Conservation (phyloP, 2,797 vertebrate genomes). For the Pteronotus mesoamericanus region DNA sequence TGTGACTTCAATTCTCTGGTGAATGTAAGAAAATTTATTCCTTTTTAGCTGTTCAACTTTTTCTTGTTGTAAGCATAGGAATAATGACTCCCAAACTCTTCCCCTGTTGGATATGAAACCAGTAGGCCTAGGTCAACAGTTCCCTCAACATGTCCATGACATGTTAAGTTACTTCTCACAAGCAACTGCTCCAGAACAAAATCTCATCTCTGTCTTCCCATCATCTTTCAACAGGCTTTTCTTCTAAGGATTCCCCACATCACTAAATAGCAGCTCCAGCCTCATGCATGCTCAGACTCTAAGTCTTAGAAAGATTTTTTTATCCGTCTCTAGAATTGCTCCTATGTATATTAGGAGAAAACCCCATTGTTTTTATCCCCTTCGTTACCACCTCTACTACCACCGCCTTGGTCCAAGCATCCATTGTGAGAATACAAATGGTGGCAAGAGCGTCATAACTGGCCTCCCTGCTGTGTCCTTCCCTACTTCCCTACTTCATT, state of each 20-base stretch:
- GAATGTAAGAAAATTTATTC: neutral
- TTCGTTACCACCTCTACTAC: neutral
- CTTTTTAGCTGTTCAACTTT: neutral
- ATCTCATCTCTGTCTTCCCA: neutral
- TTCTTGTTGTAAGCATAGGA: neutral
- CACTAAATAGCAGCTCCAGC: neutral
- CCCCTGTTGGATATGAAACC: neutral
- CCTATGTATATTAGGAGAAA: neutral
- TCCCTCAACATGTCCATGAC: neutral
- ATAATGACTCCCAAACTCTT: neutral
- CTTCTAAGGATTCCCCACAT: neutral
- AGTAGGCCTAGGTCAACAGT: neutral
- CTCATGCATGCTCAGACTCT: neutral
- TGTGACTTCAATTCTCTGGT: neutral
- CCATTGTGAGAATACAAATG: neutral
- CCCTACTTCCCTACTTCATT: accelerated
- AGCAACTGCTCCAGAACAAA: neutral
- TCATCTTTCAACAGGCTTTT: neutral
- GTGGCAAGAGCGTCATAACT: accelerated
- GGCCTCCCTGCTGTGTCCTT: neutral
- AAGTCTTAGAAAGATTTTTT: neutral
- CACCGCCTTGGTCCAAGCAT: neutral
- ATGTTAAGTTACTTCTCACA: neutral
- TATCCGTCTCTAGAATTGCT: neutral
- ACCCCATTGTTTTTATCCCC: neutral